Evolutionary conservation across 2,888 invertebrate genomes (phyloP), one percentile per base, ranked within the genome.

Genomic region (Sphaerophoria rueppellii): DNA sequence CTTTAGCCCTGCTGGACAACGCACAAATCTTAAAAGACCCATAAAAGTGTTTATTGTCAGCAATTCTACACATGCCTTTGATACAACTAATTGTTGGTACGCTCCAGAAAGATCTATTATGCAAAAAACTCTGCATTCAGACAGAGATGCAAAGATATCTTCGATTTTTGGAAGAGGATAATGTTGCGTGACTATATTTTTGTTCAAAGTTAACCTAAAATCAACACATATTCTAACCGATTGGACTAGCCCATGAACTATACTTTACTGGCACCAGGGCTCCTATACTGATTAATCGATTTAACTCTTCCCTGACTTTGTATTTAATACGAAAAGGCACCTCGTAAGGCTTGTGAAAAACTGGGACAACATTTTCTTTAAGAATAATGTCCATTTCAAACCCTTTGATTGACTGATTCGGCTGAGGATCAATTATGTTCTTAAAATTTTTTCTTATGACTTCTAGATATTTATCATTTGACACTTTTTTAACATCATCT

Each of bases 141-240:
- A 35, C 4, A 58, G 11, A 1, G 57, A 58, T n/a, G 57, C 57
- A 58, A 58, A 58, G 6, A 58, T 58, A 16, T 58, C 57, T 14
- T 58, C 57, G 16, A 58, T 58, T 58, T 35, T 14, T 37, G 57
- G 57, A 35, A 58, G 37, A 14, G 35, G 57, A 37, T 58, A 58
- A 11, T 58, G 57, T 37, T 58, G 57, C 6, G n/a, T 58, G 7
- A 37, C 57, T 37, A 37, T 58, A 16, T 14, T 37, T 58, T 58
- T 58, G 37, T 58, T 58, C 12, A 58, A 37, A 37, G 37, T 58
- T 9, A 37, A 4, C 14, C 57, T 58, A 37, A 58, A 58, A 58
- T 58, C 37, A 14, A 58, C 57, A 58, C 57, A 58, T n/a, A 58
- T 58, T 58, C 57, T 37, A 58, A 58, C 37, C 16, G 14, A 48